These are phyloP conservation scores for Cantharis nigra DNA, from an alignment of 2,888 invertebrate species.

Conservation along the genomic window DNA sequence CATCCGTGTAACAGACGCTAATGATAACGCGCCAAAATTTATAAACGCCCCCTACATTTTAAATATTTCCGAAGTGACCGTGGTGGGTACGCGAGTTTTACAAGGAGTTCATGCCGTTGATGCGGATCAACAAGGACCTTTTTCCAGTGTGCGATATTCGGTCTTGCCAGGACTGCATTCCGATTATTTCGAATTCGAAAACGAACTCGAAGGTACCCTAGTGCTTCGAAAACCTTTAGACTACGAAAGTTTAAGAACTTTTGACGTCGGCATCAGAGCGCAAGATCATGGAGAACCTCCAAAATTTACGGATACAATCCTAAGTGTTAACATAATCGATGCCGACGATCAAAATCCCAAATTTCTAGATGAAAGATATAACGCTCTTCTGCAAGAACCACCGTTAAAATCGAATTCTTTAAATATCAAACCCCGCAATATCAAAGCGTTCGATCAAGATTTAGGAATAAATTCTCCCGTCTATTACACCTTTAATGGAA, in stretches of 20 bases:
- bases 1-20: conserved; percentile 86
- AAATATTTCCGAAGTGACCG: conserved; percentile 83
- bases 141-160: conserved; percentile 83
- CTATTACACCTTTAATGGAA: conserved; percentile 69
- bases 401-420: conserved; percentile 67
- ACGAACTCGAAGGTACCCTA: conserved; percentile 82
- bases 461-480: conserved; percentile 76
- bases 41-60: conserved; percentile 79
- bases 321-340: conserved; percentile 80
- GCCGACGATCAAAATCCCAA: conserved; percentile 91
- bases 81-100: conserved; percentile 72
- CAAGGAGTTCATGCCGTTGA: conserved; percentile 79
- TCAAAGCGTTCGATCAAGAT: conserved; percentile 82
- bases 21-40: conserved; percentile 88
- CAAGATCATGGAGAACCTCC: conserved; percentile 85
- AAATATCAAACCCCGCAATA: conserved; percentile 70
- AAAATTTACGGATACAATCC: conserved; percentile 72
- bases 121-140: conserved; percentile 86
- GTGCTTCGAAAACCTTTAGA: conserved; percentile 80
- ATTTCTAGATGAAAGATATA: conserved; percentile 72
- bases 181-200: conserved; percentile 82
- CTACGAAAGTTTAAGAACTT: conserved; percentile 78
- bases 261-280: conserved; percentile 75
- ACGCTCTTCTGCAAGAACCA: conserved; percentile 68
- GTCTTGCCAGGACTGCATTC: conserved; percentile 79